Evolutionary conservation across 2,113 vertebrate genomes (phyloP), one percentile per base, ranked within the genome.

Genomic region (Vulpes ferrilata): DNA sequence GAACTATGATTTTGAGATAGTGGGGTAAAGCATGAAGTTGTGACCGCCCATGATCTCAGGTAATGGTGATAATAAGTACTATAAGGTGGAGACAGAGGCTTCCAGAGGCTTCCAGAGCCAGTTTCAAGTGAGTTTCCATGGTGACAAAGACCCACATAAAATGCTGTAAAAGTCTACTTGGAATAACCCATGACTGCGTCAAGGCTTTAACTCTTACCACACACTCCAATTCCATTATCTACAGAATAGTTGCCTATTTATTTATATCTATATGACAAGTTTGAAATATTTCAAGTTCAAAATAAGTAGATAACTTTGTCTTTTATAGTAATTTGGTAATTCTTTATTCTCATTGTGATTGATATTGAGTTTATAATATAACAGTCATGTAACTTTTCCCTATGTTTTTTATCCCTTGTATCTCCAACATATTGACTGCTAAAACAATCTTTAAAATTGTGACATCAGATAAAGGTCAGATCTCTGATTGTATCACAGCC

Each of bases 1-100:
- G 97, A 95, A 95, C 97, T 96, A 95, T 38, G 65, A 95, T 93
- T 91, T 78, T 82, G 57, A 90, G 88, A 82, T 79, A 82, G 84
- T 76, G 48, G 32, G n/a, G 65, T 88, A 65, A 93, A 92, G 27
- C 48, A 7, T 64, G 69, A 83, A 38, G 3, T 59, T 43, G 71
- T 93, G 96, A 85, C 97, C 94, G 97, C 94, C 95, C 92, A 85
- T 73, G 94, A 93, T 79, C 65, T 60, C 53, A 85, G 13, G 35
- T 96, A 93, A 95, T 93, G 73, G 35, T 53, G 73, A 74, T 55
- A 48, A 93, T 93, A 83, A 79, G 55, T 59, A 73, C 12, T 90
- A 1, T 60, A 48, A 96, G 27, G 64, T 85, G 76, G 84, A 93
- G 93, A 96, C 0, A 0, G 32, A 92, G 71, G 64, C 53, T 95